Base-by-base conservation (phyloP, 1,140 invertebrate species). In the Bombus confusus region DNA sequence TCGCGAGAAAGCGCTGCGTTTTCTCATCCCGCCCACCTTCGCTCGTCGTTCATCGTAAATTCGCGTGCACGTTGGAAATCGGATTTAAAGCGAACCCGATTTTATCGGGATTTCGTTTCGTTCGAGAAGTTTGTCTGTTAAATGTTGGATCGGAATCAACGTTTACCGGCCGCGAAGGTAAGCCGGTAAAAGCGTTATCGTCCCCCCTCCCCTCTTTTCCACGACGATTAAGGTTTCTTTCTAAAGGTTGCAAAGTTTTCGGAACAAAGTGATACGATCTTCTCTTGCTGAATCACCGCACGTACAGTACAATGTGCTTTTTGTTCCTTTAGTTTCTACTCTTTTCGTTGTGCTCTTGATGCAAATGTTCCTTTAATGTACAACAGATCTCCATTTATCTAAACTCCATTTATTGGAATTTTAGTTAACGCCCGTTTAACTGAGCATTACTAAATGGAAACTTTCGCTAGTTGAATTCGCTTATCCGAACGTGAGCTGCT, bases 1-100 rank as follows among this genome's bases (percentile, higher is more conserved):
- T 39, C 28, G 22, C 34, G 22, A 28, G 25, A 39, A 15, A 31
- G 39, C 25, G 71, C 28, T 25, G 28, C 75, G 57, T 77, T 57
- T 62, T n/a, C 52, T n/a, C 28, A 28, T 25, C 37, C 39, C 41
- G 22, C 15, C 22, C 28, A 39, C 41, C 64, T 43, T 64, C 47
- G 47, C 18, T 64, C 59, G 59, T 22, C 74, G 72, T 71, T 52
- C 18, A 18, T 84, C 66, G 75, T 78, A 72, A 59, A 72, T 84
- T 84, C 57, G n/a, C 28, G 66, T 22, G 34, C 31, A 43, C n/a
- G 66, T 34, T 37, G 13, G 52, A 52, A 69, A 80, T 80, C 59
- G 47, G 52, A 62, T 84, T 80, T 62, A 13, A 25, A 72, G n/a
- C 47, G 74, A 72, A 37, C 31, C 76, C 10, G 64, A 62, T 72